Base-by-base conservation (phyloP, 2,113 vertebrate genomes). In the Cyphomyrus discorhynchus region DNA sequence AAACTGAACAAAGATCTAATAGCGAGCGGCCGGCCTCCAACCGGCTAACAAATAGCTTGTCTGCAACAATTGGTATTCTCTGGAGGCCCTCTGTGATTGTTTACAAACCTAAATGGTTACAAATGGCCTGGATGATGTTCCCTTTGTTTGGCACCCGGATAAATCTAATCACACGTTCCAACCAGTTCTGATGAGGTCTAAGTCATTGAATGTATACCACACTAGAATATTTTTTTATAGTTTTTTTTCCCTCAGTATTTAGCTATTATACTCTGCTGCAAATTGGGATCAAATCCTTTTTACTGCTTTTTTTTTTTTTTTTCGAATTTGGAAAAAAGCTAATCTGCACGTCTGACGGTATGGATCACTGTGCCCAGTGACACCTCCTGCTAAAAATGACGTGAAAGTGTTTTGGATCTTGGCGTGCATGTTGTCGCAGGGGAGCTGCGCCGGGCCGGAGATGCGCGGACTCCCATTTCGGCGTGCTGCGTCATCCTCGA, bases 51-150 rank as follows among this genome's bases (percentile, higher is more conserved):
- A 74, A 74, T 70, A 84, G 83, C 56, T 86, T 74, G 46, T 70
- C 46, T n/a, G 27, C n/a, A 21, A 35, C 89, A 70, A 49, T 35
- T 86, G 58, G 39, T 49, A 39, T 90, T 52, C 84, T 90, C 89
- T 70, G 27, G 46, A 45, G 89, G 50, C 19, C 45, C 21, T 42
- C 82, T 70, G 19, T 42, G 42, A 66, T 56, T 74, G 27, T 66
- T 90, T 90, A 13, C 83, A 74, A 50, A 70, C 89, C 89, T 47
- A 90, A 90, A 90, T 87, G 89, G 52, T 90, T 90, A 87, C 46
- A 90, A 86, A 90, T 90, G 27, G 84, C 84, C 58, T 53, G 46
- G 45, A 21, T 45, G 35, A 86, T 87, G 6, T 39, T 66, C 70
- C 62, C 39, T 31, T 42, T 74, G 84, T 86, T 87, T 62, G 56